A percentile compares a stretch with the other conserved stretches of the same genome.
Evolutionary conservation across 2,113 vertebrate species (phyloP).

Genomic region (Prochilodus magdalenae): DNA sequence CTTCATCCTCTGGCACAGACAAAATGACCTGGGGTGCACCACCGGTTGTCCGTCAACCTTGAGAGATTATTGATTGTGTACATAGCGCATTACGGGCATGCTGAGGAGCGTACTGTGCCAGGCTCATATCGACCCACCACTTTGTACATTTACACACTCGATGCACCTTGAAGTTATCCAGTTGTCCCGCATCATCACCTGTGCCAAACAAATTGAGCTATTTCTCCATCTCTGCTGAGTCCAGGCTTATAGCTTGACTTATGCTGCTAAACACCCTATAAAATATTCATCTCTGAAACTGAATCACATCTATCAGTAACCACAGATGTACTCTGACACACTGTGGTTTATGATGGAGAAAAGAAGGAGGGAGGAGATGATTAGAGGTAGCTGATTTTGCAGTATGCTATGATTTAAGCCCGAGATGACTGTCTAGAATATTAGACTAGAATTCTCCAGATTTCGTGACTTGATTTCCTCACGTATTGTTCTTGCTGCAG

Average conservation of each 20-base stretch:
- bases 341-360: background rate
- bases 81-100: conserved; percentile 52
- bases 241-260: conserved; percentile 26
- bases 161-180: conserved; percentile 49
- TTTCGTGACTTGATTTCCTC: too few species aligned
- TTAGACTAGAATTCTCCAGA: too few species aligned
- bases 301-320: background rate
- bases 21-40: background rate
- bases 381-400: background rate
- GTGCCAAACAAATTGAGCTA: conserved; percentile 39
- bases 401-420: background rate
- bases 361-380: background rate
- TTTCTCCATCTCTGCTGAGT: conserved; percentile 28
- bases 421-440: too few species aligned
- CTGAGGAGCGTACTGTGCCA: conserved; percentile 37
- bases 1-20: background rate
- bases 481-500: too few species aligned
- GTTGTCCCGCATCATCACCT: conserved; percentile 36
- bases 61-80: conserved; percentile 55
- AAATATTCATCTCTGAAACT: background rate
- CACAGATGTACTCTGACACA: background rate
- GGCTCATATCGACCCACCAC: conserved; percentile 48
- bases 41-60: conserved; percentile 33
- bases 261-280: conserved; percentile 20
- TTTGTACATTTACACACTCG: conserved; percentile 51